Base-by-base conservation (phyloP, 2,888 invertebrate species). In the Desoria tigrina region DNA sequence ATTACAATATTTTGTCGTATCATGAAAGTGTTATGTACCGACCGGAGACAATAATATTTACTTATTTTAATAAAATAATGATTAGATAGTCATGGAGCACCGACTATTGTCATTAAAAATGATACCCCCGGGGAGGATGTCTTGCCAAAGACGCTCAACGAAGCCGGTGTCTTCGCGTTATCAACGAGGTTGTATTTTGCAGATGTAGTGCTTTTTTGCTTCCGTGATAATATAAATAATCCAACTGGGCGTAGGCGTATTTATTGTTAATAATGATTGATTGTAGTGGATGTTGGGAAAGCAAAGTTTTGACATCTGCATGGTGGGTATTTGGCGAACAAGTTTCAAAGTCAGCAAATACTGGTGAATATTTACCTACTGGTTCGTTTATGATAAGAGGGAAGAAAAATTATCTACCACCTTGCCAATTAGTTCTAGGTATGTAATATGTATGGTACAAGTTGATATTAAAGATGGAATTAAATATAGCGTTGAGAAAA, bases 371-470 rank as follows among this genome's bases (percentile, higher is more conserved):
- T 81, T 85, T 99, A 66, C 89, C 91, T 1, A 94, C 97, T 1
- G 99, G 96, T 73, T 92, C 94, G 77, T 97, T 97, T 82, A 96
- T 97, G 94, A 89, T 97, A 76, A 85, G 98, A 66, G 96, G 99
- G 42, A 94, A 92, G 82, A 99, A 98, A 83, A 98, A 98, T 83
- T 98, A 92, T 80, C 83, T 99, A 58, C 94, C 96, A 0, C 94
- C 95, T 9, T 88, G 89, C 59, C 92, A 95, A 78, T 84, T 99
- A 42, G 87, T 93, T 71, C 89, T 98, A 84, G n/a, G n/a, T n/a
- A n/a, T n/a, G n/a, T n/a, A n/a, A n/a, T n/a, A n/a, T n/a, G n/a
- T n/a, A n/a, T n/a, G n/a, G n/a, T n/a, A n/a, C n/a, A n/a, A n/a
- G n/a, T n/a, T n/a, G n/a, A n/a, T n/a, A n/a, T n/a, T n/a, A n/a